A percentile compares a stretch with the other conserved stretches of the same genome.
Conservation (phyloP, 2,888 invertebrate genomes). For the Oxyteleia sp. region DNA sequence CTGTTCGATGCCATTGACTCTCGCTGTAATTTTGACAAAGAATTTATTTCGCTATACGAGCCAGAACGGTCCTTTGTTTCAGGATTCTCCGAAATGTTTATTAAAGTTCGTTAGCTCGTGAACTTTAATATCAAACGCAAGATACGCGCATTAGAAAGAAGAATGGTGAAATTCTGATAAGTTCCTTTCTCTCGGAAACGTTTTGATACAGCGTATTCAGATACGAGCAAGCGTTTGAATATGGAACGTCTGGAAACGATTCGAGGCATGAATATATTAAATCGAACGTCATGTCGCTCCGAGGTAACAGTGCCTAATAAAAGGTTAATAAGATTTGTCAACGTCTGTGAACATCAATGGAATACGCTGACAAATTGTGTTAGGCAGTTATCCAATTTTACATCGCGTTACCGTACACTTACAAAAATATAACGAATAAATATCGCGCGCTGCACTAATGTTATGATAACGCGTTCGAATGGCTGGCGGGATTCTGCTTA, state of each 20-base stretch:
- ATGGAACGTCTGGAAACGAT: conserved; percentile 64
- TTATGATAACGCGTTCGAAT: conserved; percentile 31
- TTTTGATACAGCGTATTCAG: conserved; percentile 43
- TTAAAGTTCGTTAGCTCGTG: conserved; percentile 30
- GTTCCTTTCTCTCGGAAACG: conserved; percentile 23
- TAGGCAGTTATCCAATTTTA: conserved; percentile 49
- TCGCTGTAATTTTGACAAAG: too few species aligned
- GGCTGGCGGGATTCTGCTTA: conserved; percentile 29
- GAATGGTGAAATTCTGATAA: conserved; percentile 6
- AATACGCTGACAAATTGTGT: conserved; percentile 47
- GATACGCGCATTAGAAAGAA: conserved; percentile 26
- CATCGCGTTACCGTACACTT: conserved; percentile 28
- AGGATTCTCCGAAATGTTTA: not conserved
- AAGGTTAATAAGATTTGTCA: conserved; percentile 69
- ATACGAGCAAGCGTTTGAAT: conserved; percentile 43
- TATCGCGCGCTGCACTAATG: conserved; percentile 26
- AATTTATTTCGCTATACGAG: not conserved
- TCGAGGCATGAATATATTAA: conserved; percentile 63
- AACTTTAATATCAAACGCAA: conserved; percentile 43
- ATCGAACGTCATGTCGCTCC: conserved; percentile 60
- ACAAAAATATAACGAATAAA: conserved; percentile 44
- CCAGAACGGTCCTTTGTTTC: conserved; percentile 3
- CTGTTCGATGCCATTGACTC: too few species aligned
- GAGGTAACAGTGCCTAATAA: conserved; percentile 57
- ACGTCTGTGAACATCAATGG: conserved; percentile 53